Evolutionary conservation across 2,113 vertebrate species (phyloP).

Genomic region (Hypocryptadius cinnamomeus): DNA sequence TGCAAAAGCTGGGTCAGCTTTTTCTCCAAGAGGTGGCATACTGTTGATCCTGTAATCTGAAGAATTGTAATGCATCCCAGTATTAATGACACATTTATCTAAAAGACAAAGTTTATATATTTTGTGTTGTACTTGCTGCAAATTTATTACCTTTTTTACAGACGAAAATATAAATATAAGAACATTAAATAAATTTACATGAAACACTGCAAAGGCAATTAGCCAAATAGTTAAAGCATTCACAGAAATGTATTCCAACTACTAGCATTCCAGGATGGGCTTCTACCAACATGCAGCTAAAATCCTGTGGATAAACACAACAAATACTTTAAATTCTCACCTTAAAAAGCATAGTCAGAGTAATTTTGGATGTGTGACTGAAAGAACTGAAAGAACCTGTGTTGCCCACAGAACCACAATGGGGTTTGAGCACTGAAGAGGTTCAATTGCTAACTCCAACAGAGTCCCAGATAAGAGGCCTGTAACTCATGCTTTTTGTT

Average conservation of each 20-base stretch:
- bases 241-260: slow-evolving; percentile 48
- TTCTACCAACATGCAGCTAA: slow-evolving; percentile 37
- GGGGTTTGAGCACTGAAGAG: not conserved
- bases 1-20: not conserved
- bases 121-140: not conserved
- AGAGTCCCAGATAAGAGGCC: not conserved
- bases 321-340: slow-evolving; percentile 6
- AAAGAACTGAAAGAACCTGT: not conserved
- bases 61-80: not conserved
- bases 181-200: slow-evolving; percentile 69
- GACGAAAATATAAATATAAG: slow-evolving; percentile 69
- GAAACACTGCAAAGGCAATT: slow-evolving; percentile 56
- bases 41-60: not conserved
- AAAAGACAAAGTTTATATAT: not conserved
- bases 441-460: not conserved
- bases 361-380: not conserved
- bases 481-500: not conserved
- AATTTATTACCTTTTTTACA: slow-evolving; percentile 60
- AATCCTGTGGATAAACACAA: slow-evolving; percentile 20
- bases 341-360: not conserved
- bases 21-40: not conserved
- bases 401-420: not conserved
- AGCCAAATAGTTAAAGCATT: slow-evolving; percentile 31
- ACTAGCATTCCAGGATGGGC: slow-evolving; percentile 9
- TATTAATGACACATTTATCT: not conserved